These are phyloP conservation scores for Leptodirus hochenwartii DNA, from an alignment of 2,888 invertebrate genomes.

Conservation along the genomic window DNA sequence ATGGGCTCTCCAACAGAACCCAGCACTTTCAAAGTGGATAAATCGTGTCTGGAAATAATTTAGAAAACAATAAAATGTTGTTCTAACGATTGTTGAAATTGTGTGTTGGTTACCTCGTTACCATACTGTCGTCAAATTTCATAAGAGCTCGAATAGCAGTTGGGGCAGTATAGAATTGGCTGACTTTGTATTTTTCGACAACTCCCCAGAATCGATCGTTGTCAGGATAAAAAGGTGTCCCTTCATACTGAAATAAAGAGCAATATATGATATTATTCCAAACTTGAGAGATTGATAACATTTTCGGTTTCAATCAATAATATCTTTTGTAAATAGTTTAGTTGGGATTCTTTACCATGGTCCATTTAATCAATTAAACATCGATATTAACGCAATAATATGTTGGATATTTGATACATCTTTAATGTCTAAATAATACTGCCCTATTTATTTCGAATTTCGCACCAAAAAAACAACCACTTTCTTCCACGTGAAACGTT, in stretches of 20 bases:
- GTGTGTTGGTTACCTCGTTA: conserved; percentile 42
- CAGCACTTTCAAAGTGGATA: conserved; percentile 54
- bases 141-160: conserved; percentile 92
- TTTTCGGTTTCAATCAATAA: not conserved
- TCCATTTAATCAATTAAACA: too few relatives aligned
- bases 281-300: conserved; percentile 3
- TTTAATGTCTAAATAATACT: conserved; percentile 1
- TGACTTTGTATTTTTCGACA: conserved; percentile 84
- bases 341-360: too few relatives aligned
- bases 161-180: conserved; percentile 96
- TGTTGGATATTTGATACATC: too few relatives aligned
- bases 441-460: not conserved
- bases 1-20: conserved; percentile 99
- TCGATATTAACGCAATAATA: too few relatives aligned
- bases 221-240: conserved; percentile 87
- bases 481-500: too few relatives aligned
- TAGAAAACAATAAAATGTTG: too few relatives aligned
- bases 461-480: not conserved
- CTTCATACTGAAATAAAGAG: conserved; percentile 64
- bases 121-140: conserved; percentile 79
- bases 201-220: conserved; percentile 89
- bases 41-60: conserved; percentile 36
- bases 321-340: too few relatives aligned
- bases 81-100: not conserved
- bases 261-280: too few relatives aligned